phyloP scores from a whole-genome alignment of 1,140 invertebrate species.

The Drosophila rufa region DNA sequence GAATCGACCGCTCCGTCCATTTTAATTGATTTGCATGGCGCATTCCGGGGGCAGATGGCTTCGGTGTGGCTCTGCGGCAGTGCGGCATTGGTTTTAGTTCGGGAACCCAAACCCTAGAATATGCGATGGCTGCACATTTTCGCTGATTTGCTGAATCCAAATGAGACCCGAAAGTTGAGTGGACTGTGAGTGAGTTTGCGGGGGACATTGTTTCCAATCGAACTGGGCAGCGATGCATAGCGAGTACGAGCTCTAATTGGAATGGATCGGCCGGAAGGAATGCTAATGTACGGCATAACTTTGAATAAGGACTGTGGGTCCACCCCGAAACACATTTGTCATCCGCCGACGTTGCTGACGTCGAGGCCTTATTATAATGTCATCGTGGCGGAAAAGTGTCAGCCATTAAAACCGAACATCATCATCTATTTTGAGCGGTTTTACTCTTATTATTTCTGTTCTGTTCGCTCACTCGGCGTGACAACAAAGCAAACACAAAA shows the following conservation, averaged over 20 bases:
- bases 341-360: constrained; percentile 12
- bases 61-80: constrained; percentile 21
- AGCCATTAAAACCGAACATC: constrained; percentile 56
- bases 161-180: constrained; percentile 39
- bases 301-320: constrained; percentile 4
- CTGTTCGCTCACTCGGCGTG: constrained; percentile 5
- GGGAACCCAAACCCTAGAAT: constrained; percentile 13
- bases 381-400: constrained; percentile 34
- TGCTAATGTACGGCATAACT: constrained; percentile 44
- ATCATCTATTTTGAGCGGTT: constrained; percentile 56
- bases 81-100: constrained; percentile 38
- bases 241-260: constrained; percentile 42
- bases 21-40: constrained; percentile 77
- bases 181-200: neutral
- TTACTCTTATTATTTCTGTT: constrained; percentile 22
- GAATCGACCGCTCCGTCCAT: constrained; percentile 54
- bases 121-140: constrained; percentile 38
- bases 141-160: constrained; percentile 49
- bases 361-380: constrained; percentile 48
- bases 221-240: constrained; percentile 31
- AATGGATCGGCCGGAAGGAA: constrained; percentile 53
- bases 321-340: constrained; percentile 32
- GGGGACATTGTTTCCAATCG: constrained; percentile 39
- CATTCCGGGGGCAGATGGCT: constrained; percentile 38
- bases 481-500: constrained; percentile 26